These are phyloP conservation scores for Hipposideros larvatus DNA, from an alignment of 2,797 vertebrate species.

Conservation along the genomic window DNA sequence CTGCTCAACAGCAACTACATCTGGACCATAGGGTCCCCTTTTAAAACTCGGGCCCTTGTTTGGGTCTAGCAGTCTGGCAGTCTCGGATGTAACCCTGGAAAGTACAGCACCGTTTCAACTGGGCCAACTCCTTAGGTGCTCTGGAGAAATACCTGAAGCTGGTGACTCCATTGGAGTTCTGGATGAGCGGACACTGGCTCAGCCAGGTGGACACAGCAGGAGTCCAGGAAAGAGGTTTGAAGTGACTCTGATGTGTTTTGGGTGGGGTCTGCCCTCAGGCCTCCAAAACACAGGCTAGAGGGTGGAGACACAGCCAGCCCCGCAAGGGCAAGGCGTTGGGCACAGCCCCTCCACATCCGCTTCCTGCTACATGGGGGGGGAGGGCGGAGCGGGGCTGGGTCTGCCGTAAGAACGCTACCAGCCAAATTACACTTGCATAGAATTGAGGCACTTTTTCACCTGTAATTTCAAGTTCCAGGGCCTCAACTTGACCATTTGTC, in stretches of 20 bases:
- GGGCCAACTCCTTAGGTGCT: background rate
- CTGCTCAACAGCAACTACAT: accelerated
- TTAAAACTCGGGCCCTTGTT: background rate
- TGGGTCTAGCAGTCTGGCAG: background rate
- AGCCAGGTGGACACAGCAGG: background rate
- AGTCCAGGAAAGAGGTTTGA: accelerated
- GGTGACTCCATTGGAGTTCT: too few species aligned
- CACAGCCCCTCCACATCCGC: background rate
- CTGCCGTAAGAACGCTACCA: accelerated
- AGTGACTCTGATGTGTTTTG: accelerated
- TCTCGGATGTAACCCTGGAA: background rate
- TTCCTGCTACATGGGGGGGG: accelerated
- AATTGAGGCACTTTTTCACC: background rate
- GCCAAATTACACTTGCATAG: accelerated
- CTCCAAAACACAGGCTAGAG: background rate
- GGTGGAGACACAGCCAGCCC: background rate
- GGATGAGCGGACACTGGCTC: too few species aligned
- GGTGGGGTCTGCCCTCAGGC: background rate
- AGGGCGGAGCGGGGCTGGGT: too few species aligned
- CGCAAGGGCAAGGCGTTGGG: accelerated
- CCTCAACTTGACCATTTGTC: background rate
- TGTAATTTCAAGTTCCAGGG: too few species aligned
- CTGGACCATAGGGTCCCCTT: accelerated
- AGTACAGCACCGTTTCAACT: background rate
- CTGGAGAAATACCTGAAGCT: background rate